phyloP scores from a whole-genome alignment of 2,113 vertebrate genomes.

The Bettongia penicillata region DNA sequence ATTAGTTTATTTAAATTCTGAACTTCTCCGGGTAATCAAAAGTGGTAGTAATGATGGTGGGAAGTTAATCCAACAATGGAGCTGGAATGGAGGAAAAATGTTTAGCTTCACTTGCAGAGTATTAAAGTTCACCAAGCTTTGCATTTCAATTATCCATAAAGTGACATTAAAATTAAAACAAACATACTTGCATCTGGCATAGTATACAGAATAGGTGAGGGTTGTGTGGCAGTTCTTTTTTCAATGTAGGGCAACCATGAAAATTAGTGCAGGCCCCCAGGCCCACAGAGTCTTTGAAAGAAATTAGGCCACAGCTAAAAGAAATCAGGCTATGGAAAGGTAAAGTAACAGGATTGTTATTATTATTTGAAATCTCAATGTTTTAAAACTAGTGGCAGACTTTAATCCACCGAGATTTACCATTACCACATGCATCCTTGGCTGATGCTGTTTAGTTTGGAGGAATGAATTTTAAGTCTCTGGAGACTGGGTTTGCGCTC shows the following conservation, averaged over 20 bases:
- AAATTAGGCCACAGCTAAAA: conserved; percentile 51
- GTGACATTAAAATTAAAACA: conserved; percentile 7
- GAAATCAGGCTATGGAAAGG: background rate
- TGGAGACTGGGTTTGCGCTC: background rate
- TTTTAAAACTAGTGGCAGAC: too few species aligned
- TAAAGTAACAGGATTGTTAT: background rate
- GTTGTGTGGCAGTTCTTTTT: background rate
- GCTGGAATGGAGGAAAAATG: background rate
- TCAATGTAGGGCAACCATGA: conserved; percentile 28
- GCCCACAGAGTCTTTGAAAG: conserved; percentile 18
- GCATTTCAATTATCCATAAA: background rate
- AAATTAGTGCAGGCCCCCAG: conserved; percentile 49
- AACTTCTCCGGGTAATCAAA: conserved; percentile 28
- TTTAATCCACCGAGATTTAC: background rate
- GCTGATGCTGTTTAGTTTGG: background rate
- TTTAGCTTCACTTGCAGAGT: background rate
- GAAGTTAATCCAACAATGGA: conserved; percentile 34
- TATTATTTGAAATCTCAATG: background rate
- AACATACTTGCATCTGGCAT: conserved; percentile 30
- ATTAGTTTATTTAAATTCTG: conserved; percentile 46
- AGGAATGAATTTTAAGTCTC: background rate
- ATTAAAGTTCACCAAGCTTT: background rate
- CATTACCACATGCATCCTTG: fast-evolving
- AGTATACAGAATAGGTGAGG: conserved; percentile 48
- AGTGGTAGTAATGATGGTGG: background rate